phyloP scores from a whole-genome alignment of 2,113 vertebrate species.

The Ailurus styani region DNA sequence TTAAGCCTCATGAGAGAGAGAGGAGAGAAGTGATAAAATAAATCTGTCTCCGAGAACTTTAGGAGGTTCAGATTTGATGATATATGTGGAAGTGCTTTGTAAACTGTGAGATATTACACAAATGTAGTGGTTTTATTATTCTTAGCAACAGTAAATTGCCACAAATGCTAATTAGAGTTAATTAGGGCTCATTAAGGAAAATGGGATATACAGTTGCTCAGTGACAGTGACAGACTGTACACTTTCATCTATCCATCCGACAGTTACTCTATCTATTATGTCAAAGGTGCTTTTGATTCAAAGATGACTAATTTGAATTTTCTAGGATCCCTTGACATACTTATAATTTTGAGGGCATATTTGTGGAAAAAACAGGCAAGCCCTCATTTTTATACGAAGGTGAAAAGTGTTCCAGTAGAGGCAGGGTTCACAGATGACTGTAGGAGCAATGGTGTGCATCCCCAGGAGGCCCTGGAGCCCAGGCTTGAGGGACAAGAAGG shows the following conservation, averaged over 20 bases:
- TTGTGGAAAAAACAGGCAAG: background rate
- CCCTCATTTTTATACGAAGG: background rate
- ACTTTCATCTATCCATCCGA: background rate
- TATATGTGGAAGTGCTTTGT: conserved; percentile 42
- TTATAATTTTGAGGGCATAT: background rate
- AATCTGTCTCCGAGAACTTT: background rate
- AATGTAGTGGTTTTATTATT: conserved; percentile 39
- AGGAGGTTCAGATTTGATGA: conserved; percentile 11
- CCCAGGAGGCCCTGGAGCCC: background rate
- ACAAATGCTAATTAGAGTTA: conserved; percentile 44
- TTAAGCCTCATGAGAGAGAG: background rate
- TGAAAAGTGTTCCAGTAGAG: background rate
- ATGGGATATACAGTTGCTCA: background rate
- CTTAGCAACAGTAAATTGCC: conserved; percentile 50
- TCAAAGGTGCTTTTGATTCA: background rate
- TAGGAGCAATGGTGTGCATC: accelerated
- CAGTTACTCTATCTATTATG: background rate
- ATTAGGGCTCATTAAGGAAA: conserved; percentile 51
- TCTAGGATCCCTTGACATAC: background rate
- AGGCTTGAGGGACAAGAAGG: background rate
- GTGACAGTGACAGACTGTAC: background rate
- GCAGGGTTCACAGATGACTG: background rate
- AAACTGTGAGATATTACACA: conserved; percentile 59
- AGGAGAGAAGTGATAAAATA: background rate
- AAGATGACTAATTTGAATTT: background rate